Percentiles rank a stretch among this genome's conserved stretches.
Evolutionary conservation across 2,888 invertebrate species (phyloP).

Genomic region (Pherbina coryleti): DNA sequence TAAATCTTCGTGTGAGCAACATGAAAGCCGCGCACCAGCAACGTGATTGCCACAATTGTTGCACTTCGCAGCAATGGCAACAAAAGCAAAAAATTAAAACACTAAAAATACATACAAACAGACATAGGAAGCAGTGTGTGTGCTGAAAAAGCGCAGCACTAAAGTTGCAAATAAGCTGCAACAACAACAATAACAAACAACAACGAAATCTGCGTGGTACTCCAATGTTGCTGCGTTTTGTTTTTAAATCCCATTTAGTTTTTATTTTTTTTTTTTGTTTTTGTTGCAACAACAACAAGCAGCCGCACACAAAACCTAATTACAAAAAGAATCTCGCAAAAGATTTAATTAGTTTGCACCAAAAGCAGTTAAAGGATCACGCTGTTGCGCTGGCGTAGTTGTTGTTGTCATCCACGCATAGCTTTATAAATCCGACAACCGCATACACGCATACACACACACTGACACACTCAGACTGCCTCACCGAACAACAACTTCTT

Average conservation of each 20-base stretch:
- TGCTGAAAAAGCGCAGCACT: neutral
- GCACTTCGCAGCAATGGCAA: neutral
- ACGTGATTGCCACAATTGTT: slow-evolving; percentile 3
- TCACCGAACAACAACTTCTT: too few species aligned
- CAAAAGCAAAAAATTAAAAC: neutral
- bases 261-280: neutral
- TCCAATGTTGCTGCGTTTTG: neutral
- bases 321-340: slow-evolving; percentile 28
- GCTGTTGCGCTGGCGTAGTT: neutral
- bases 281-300: slow-evolving; percentile 1
- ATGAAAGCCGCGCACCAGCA: neutral
- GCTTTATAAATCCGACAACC: neutral
- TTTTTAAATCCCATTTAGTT: neutral
- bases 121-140: neutral
- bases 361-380: slow-evolving; percentile 3
- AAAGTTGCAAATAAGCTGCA: neutral
- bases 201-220: neutral
- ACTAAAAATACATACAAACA: neutral
- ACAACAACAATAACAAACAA: neutral
- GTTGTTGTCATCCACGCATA: neutral
- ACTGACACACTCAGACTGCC: too few species aligned
- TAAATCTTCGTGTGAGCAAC: slow-evolving; percentile 22
- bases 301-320: slow-evolving; percentile 23
- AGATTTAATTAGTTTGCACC: slow-evolving; percentile 34
- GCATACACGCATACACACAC: neutral